Percentiles rank a stretch among this genome's conserved stretches.
These are phyloP conservation scores for Ctenochaetus hawaiiensis DNA, from an alignment of 2,797 vertebrate species.

Conservation along the genomic window DNA sequence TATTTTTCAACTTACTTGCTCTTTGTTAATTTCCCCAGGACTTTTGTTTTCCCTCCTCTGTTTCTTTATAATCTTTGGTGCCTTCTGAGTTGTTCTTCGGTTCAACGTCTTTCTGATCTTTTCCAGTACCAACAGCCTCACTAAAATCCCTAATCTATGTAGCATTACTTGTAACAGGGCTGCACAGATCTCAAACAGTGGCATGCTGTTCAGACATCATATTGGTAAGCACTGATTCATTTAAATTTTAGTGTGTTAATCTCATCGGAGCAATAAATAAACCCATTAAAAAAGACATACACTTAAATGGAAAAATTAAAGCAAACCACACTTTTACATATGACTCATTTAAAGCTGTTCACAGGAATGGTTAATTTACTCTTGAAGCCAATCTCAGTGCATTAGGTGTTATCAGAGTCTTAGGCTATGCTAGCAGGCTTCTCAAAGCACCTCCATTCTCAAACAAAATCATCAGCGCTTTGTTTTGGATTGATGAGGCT, in stretches of 20 bases:
- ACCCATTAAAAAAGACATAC: neutral
- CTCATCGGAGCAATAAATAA: neutral
- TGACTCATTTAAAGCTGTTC: constrained; percentile 35
- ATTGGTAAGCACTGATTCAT: neutral
- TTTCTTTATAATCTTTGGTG: too few species aligned
- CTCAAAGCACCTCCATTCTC: constrained; percentile 52
- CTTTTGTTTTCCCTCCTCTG: too few species aligned
- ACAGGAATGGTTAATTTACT: constrained; percentile 29
- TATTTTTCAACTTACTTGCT: too few species aligned
- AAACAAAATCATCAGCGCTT: constrained; percentile 50
- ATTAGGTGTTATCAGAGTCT: constrained; percentile 35
- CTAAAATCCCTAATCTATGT: too few species aligned
- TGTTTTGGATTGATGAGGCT: constrained; percentile 48
- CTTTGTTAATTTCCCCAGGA: too few species aligned
- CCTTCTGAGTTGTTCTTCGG: too few species aligned
- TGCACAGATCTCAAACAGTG: too few species aligned
- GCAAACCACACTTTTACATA: constrained; percentile 24
- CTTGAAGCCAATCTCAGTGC: constrained; percentile 24
- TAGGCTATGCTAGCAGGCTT: constrained; percentile 59
- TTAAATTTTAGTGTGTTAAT: constrained; percentile 19
- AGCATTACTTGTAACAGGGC: too few species aligned
- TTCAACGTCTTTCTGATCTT: too few species aligned
- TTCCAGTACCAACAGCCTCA: too few species aligned
- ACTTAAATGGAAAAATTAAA: neutral
- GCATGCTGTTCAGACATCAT: too few species aligned